These are phyloP conservation scores for Ostrea denselamellosa DNA, from an alignment of 1,140 invertebrate species.

Conservation along the genomic window DNA sequence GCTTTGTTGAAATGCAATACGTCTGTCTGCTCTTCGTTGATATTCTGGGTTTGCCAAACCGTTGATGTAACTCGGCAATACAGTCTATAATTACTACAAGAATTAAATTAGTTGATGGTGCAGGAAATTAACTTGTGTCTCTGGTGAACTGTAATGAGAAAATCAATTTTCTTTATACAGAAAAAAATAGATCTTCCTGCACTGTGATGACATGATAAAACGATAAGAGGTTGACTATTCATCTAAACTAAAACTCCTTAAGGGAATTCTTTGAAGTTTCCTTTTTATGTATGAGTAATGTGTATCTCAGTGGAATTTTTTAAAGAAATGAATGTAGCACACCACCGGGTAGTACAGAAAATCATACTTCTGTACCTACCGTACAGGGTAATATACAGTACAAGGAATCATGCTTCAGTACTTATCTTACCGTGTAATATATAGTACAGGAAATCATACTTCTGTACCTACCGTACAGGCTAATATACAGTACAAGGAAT, in stretches of 20 bases:
- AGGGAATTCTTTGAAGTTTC: neutral
- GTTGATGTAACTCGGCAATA: constrained; percentile 39
- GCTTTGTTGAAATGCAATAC: neutral
- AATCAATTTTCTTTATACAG: constrained; percentile 36
- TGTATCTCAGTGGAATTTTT: neutral
- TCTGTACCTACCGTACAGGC: no score
- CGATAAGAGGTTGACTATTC: neutral
- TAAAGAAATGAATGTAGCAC: neutral
- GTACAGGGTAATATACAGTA: no score
- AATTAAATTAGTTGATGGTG: constrained; percentile 40
- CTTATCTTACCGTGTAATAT: no score
- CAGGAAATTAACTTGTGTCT: constrained; percentile 32
- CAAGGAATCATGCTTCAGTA: no score
- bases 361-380: no score
- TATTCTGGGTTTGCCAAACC: constrained; percentile 8
- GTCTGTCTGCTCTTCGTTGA: neutral
- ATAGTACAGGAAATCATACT: no score
- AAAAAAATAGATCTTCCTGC: constrained; percentile 20
- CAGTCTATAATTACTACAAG: constrained; percentile 22
- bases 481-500: no score
- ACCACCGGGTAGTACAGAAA: no score
- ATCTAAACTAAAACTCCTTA: neutral
- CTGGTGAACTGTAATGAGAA: constrained; percentile 32
- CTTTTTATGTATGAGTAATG: neutral
- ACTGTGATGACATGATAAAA: constrained; percentile 14